A percentile compares a stretch with the other conserved stretches of the same genome.
Conservation (phyloP, 2,888 invertebrate species). For the Latrodectus hesperus region DNA sequence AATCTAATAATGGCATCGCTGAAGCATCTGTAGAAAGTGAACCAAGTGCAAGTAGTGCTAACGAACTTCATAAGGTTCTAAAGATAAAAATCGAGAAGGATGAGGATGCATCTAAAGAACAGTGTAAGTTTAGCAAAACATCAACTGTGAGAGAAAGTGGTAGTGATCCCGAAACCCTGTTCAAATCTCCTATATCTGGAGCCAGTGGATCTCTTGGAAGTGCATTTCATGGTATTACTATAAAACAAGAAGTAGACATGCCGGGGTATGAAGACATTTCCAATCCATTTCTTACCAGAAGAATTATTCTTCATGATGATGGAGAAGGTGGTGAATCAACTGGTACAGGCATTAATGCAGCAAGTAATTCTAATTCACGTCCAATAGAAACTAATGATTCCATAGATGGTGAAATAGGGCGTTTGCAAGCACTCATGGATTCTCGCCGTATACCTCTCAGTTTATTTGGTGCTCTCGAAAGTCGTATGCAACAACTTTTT, state of each 20-base stretch:
- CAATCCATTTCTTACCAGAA: constrained; percentile 29
- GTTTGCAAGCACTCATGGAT: constrained; percentile 94
- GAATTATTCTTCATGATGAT: constrained; percentile 23
- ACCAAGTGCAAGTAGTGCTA: constrained; percentile 79
- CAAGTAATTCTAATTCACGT: constrained; percentile 48
- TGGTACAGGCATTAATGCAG: constrained; percentile 24
- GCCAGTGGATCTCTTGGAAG: constrained; percentile 66
- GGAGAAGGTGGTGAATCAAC: constrained; percentile 10
- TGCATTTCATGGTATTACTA: constrained; percentile 24
- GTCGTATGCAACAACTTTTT: constrained; percentile 95
- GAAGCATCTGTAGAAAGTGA: constrained; percentile 78
- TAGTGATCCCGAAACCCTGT: constrained; percentile 75
- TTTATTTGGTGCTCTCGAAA: constrained; percentile 94
- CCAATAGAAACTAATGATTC: constrained; percentile 78
- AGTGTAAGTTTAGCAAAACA: constrained; percentile 40
- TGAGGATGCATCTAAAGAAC: constrained; percentile 20
- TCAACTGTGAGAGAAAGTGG: constrained; percentile 75
- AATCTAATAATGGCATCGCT: constrained; percentile 14
- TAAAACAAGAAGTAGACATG: constrained; percentile 64
- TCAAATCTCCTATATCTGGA: constrained; percentile 73
- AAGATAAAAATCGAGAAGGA: constrained; percentile 38
- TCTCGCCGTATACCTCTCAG: constrained; percentile 96
- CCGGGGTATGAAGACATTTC: constrained; percentile 55
- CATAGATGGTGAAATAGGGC: constrained; percentile 96
- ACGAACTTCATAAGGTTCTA: constrained; percentile 19